Conservation (phyloP, 2,888 invertebrate species). For the Sycophila texana region DNA sequence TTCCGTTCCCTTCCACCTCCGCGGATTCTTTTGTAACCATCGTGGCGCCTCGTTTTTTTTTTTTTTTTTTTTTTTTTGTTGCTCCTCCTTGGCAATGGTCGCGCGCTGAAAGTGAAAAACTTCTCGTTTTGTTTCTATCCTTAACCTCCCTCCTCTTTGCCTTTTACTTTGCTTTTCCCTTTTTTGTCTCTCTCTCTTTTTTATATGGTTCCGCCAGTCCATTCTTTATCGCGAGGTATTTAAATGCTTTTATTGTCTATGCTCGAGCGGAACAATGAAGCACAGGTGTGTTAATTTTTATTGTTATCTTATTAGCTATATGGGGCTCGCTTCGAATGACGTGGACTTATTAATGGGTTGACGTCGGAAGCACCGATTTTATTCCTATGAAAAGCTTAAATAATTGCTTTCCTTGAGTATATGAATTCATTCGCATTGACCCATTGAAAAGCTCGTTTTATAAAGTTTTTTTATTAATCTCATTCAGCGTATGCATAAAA, state of each 20-base stretch:
- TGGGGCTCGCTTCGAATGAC: not conserved
- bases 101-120: constrained; percentile 44
- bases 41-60: not conserved
- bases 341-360: not conserved
- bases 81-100: constrained; percentile 4
- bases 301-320: constrained; percentile 42
- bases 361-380: not conserved
- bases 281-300: constrained; percentile 44
- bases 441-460: too few species aligned
- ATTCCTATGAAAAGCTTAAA: too few species aligned
- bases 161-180: not conserved
- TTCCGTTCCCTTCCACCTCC: not conserved
- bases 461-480: too few species aligned
- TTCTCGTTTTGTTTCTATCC: constrained; percentile 39
- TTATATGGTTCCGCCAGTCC: not conserved
- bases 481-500: too few species aligned
- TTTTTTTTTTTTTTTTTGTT: constrained; percentile 1
- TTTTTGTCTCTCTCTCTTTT: not conserved
- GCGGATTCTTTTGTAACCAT: constrained; percentile 20
- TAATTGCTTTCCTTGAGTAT: too few species aligned
- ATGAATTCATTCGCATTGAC: too few species aligned
- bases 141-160: not conserved
- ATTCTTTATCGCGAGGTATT: constrained; percentile 40
- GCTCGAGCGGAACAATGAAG: not conserved
- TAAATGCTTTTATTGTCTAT: constrained; percentile 49